Base-by-base conservation (phyloP, 2,113 vertebrate species). In the Equus quagga region DNA sequence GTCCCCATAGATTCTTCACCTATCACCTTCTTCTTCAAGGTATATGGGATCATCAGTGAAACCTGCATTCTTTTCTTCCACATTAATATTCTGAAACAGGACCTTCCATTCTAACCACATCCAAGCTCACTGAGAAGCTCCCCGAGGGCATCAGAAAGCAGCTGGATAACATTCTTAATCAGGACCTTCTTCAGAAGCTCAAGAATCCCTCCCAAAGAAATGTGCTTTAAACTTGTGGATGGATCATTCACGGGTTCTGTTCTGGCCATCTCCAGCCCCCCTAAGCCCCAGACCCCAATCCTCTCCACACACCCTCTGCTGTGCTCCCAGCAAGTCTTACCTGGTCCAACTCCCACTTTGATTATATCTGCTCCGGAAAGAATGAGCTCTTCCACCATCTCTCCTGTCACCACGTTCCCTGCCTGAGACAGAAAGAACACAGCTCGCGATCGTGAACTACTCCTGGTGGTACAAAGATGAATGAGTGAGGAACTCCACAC, bases 301-400 rank as follows among this genome's bases (percentile, higher is more conserved):
- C 76, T 26, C 11, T 31, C 65, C n/a, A 2, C 6, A 13, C 31
- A 2, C 0, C 0, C 51, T 82, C 44, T 5, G 4, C 46, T 36
- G 26, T 10, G 62, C 81, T 91, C 91, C 65, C 46, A 11, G 14
- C 21, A 62, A 44, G 44, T 93, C 98, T 99, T 98, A 99, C 99
- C 99, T 99, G 99, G 99, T 89, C 99, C 99, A 0, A 99, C 99
- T 96, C 99, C 99, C 98, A 99, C 99, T 99, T 99, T 99, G 98
- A 99, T 99, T 96, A 99, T 99, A 98, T 99, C 99, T 94, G 99
- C 99, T 83, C 99, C 99, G 0, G 99, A 99, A 81, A 99, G 99
- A 98, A 99, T 99, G 75, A 99, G 99, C 95, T 99, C 99, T 97
- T 99, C 99, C 89, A 99, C 99, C 99, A 99, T 99, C 98, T 99